Evolutionary conservation across 2,888 invertebrate species (phyloP).

Genomic region (Julus scanicus): DNA sequence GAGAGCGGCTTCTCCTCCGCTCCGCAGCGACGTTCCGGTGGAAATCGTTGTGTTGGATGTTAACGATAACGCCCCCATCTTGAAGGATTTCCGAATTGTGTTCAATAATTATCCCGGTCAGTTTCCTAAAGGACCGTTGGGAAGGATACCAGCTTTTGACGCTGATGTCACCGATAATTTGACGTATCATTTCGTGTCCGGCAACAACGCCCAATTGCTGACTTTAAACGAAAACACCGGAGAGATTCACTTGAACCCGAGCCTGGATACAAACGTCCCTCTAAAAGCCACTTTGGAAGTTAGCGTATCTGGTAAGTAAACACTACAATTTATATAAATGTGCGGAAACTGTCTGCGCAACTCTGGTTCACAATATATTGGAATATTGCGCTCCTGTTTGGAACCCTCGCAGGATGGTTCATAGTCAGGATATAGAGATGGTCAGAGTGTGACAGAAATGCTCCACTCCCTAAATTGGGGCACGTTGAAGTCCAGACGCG

Average conservation of each 20-base stretch:
- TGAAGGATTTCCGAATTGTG: constrained; percentile 90
- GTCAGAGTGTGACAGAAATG: too few species aligned
- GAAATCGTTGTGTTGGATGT: constrained; percentile 91
- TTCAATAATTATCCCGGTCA: constrained; percentile 95
- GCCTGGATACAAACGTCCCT: constrained; percentile 94
- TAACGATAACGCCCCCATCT: constrained; percentile 92
- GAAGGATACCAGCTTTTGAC: constrained; percentile 91
- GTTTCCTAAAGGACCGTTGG: constrained; percentile 92
- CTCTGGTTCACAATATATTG: too few species aligned
- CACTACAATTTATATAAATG: neutral
- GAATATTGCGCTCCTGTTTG: too few species aligned
- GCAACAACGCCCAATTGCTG: constrained; percentile 92
- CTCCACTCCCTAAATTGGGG: too few species aligned
- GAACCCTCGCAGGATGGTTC: too few species aligned
- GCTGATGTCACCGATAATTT: constrained; percentile 91
- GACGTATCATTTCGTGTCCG: constrained; percentile 84
- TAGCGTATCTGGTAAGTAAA: constrained; percentile 78
- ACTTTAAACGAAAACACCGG: constrained; percentile 85
- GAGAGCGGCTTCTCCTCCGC: constrained; percentile 88
- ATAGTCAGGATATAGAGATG: too few species aligned
- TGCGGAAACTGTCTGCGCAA: too few species aligned
- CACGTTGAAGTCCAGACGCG: too few species aligned
- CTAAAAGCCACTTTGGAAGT: constrained; percentile 93
- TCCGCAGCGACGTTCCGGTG: constrained; percentile 88
- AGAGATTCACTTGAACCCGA: constrained; percentile 86